Base-by-base conservation (phyloP, 2,888 invertebrate species). In the Drosophila falleni region DNA sequence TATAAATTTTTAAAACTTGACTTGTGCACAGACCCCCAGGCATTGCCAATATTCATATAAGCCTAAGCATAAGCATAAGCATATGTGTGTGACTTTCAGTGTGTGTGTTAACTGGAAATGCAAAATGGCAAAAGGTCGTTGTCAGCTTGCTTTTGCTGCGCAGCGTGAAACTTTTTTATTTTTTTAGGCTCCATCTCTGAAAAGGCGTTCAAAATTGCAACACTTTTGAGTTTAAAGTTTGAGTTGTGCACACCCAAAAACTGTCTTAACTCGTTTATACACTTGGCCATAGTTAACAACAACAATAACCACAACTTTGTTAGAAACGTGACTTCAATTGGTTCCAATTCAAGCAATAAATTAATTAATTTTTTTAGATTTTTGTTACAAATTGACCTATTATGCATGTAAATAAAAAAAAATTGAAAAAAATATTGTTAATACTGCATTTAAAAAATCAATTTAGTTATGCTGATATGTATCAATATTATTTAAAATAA, bases 121-220 rank as follows among this genome's bases (percentile, higher is more conserved):
- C 78, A 71, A 81, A 80, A 80, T 89, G 83, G 46, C 84, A 84
- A 89, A 84, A 88, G 83, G 83, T 88, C 89, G 83, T 86, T 74
- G 69, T 71, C 78, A 67, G 71, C 65, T 68, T 58, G 61, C 50
- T 39, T 35, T 35, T 53, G 53, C 51, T 16, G 71, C 89, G 41
- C 87, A 86, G 87, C 87, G 39, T 89, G 83, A 71, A 61, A 81
- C 72, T 51, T 71, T 44, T 41, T 53, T 58, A 47, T 60, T 33
- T 26, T 53, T 58, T 16, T 41, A 10, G 35, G 35, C 63, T 51
- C 44, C 67, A 67, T 53, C 60, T 56, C 46, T 42, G 63, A 58
- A 78, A 67, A 78, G 74, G 79, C 74, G 75, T 61, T 78, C 63
- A 54, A 78, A 62, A 76, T 76, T 76, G 76, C 76, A 78, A 78